Conservation (phyloP, 1,140 invertebrate species). For the Popillia japonica region DNA sequence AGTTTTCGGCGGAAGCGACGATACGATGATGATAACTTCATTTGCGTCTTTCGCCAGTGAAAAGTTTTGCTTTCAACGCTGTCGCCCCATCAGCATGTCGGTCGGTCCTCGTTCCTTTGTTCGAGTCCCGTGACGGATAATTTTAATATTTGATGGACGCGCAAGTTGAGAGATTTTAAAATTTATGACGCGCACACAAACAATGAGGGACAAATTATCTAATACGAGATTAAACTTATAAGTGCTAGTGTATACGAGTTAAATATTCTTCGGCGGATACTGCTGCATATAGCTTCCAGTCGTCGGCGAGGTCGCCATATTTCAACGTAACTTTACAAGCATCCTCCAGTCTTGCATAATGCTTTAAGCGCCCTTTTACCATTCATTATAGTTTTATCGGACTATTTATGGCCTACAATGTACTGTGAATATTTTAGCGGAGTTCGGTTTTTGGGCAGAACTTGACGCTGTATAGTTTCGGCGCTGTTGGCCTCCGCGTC, state of each 20-base stretch:
- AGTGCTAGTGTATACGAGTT: not conserved
- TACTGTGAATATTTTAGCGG: constrained; percentile 48
- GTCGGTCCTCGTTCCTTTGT: no score
- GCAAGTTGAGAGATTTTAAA: no score
- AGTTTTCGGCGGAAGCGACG: no score
- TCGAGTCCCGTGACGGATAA: no score
- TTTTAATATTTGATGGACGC: no score
- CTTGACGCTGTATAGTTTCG: not conserved
- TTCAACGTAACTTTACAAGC: constrained; percentile 50
- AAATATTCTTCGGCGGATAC: not conserved
- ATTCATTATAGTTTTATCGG: constrained; percentile 53
- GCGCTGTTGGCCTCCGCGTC: not conserved
- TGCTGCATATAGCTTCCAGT: not conserved
- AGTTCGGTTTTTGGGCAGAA: not conserved
- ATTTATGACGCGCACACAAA: no score
- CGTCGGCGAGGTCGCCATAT: constrained; percentile 42
- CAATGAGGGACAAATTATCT: no score
- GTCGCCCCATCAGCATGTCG: no score
- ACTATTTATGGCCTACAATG: constrained; percentile 48
- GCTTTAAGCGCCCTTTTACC: constrained; percentile 50
- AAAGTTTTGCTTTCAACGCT: no score
- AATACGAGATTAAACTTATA: not conserved
- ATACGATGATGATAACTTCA: no score
- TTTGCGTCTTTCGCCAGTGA: no score
- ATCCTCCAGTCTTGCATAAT: constrained; percentile 44